Evolutionary conservation across 2,113 vertebrate species (phyloP).

Genomic region (Mirza zaza): DNA sequence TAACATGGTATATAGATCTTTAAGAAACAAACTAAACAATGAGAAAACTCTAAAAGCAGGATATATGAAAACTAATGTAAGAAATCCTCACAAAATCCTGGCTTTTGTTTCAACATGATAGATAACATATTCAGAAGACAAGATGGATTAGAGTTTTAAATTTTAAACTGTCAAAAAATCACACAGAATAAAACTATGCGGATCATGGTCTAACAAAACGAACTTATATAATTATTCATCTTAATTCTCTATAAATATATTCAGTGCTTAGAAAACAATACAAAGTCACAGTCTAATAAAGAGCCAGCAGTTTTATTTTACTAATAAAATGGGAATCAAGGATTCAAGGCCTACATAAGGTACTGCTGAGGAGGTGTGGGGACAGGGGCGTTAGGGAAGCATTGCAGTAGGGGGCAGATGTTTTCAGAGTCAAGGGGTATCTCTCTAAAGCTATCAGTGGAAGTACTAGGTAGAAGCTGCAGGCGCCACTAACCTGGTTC

Average conservation of each 20-base stretch:
- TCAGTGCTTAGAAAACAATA: not conserved
- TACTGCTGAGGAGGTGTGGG: not conserved
- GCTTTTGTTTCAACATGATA: not conserved
- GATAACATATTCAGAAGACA: not conserved
- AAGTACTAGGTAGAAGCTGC: not conserved
- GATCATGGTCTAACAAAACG: not conserved
- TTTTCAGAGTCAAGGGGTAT: not conserved
- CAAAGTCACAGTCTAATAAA: not conserved
- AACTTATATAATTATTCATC: not conserved
- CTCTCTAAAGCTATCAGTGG: not conserved
- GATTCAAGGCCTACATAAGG: not conserved
- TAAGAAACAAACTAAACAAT: not conserved
- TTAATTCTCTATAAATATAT: not conserved
- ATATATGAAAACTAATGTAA: not conserved
- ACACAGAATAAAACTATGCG: not conserved
- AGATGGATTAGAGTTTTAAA: not conserved
- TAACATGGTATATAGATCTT: not conserved
- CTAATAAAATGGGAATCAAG: not conserved
- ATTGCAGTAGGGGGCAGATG: not conserved
- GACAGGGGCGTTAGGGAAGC: not conserved
- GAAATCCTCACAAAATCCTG: not conserved
- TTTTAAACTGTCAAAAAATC: conserved; percentile 16
- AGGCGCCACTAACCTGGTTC: not conserved
- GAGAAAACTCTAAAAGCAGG: not conserved
- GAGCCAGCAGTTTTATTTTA: not conserved